Percentiles rank a stretch among this genome's conserved stretches.
Evolutionary conservation across 2,888 invertebrate genomes (phyloP).

Genomic region (Steromphala cineraria): DNA sequence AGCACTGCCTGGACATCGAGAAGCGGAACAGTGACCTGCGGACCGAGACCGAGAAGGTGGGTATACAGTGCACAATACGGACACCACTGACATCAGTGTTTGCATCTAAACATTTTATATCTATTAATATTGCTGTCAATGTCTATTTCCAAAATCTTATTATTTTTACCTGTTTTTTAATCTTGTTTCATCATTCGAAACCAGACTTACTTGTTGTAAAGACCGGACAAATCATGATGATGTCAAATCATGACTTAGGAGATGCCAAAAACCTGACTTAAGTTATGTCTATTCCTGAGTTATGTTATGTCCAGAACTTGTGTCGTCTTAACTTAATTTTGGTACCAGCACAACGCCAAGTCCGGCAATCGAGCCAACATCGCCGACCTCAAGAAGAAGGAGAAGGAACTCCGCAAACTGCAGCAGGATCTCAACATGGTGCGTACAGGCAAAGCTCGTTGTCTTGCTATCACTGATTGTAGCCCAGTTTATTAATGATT

Average conservation of each 20-base stretch:
- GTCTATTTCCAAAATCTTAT: not conserved
- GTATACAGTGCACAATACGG: not conserved
- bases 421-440: conserved; percentile 93
- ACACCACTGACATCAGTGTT: too few species aligned
- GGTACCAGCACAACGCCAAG: conserved; percentile 78
- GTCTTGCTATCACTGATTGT: too few species aligned
- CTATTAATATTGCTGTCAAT: too few species aligned
- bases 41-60: conserved; percentile 89
- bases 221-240: too few species aligned
- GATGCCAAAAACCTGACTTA: too few species aligned
- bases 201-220: too few species aligned
- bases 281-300: too few species aligned
- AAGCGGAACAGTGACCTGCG: conserved; percentile 94
- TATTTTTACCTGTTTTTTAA: not conserved
- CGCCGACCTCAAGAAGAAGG: conserved; percentile 89
- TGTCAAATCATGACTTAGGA: too few species aligned
- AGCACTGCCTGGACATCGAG: conserved; percentile 88
- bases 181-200: not conserved
- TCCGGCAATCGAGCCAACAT: conserved; percentile 78
- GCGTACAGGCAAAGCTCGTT: conserved; percentile 12
- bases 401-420: conserved; percentile 94
- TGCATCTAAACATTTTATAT: too few species aligned
- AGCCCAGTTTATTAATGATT: too few species aligned
- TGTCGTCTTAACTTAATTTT: too few species aligned
- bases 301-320: too few species aligned